phyloP scores from a whole-genome alignment of 2,113 vertebrate species.

The Gasterosteus aculeatus region DNA sequence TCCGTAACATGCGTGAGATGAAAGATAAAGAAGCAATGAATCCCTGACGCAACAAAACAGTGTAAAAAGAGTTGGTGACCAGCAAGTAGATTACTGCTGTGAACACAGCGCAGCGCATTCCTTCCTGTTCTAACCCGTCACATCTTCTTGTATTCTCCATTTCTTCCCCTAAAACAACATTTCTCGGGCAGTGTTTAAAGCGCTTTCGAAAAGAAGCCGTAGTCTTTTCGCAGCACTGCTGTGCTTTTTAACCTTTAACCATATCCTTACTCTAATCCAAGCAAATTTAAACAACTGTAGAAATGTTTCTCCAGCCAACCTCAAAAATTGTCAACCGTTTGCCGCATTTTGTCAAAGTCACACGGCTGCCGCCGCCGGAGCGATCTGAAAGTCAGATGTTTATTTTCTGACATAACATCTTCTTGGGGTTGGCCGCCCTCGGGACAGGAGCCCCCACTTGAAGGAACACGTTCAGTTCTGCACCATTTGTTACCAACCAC shows the following conservation, averaged over 20 bases:
- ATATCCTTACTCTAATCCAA: background rate
- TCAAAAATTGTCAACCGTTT: constrained; percentile 4
- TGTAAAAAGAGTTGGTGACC: background rate
- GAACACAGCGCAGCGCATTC: constrained; percentile 29
- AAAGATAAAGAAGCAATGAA: background rate
- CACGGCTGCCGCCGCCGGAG: background rate
- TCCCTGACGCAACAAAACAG: background rate
- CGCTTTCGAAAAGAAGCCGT: background rate
- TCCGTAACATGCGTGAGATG: background rate
- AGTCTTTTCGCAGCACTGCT: background rate
- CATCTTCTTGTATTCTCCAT: constrained; percentile 8
- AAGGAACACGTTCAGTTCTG: background rate
- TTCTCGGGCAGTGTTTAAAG: background rate
- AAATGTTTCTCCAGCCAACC: constrained; percentile 6
- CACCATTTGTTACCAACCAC: background rate
- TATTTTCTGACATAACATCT: constrained; percentile 14
- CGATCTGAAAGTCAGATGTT: background rate
- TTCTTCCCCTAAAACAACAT: constrained; percentile 9
- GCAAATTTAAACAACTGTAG: background rate
- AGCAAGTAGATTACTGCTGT: constrained; percentile 28
- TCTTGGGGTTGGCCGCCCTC: background rate
- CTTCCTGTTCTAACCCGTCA: constrained; percentile 26
- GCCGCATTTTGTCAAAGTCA: background rate
- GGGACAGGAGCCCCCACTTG: background rate
- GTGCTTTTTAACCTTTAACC: background rate